Base-by-base conservation (phyloP, 2,888 invertebrate genomes). In the Drosophila merina region DNA sequence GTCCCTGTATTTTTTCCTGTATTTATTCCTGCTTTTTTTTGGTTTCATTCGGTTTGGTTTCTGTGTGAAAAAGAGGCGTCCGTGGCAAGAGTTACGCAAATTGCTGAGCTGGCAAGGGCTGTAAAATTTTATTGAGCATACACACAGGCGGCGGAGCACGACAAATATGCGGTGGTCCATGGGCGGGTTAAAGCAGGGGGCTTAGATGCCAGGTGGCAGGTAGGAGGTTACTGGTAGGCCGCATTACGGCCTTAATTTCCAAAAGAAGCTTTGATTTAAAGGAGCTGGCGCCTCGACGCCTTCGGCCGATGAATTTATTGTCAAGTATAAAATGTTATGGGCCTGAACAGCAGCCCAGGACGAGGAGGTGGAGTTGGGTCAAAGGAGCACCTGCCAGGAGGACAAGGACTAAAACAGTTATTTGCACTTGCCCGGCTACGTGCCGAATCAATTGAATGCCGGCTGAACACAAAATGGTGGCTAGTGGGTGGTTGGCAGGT, bases 101-200 rank as follows among this genome's bases (percentile, higher is more conserved):
- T 84, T 88, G 88, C 88, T 84, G 85, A 49, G 85, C 87, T 86
- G 87, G 84, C 75, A 86, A 83, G 77, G 54, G 87, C 71, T 76
- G 72, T 84, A 84, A 86, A 86, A 88, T 84, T 86, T 84, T 86
- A 84, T 84, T 88, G 77, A 68, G 74, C 88, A 76, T 68, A 71
- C 76, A 63, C 56, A 56, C 74, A 60, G 58, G 45, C 66, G 66
- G 58, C 71, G 55, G 55, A 57, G 52, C 62, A 58, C 67, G 70
- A 69, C 77, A 73, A 73, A 77, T 75, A 58, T 78, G 76, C 73
- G 69, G 66, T 74, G 20, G 36, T 36, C 36, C 36, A 36, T n/a
- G n/a, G 36, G 36, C 36, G 6, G 36, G 36, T 36, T 36, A n/a
- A 36, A n/a, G 10, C 36, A 10, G 10, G 10, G n/a, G 36, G 4